Conservation (phyloP, 2,797 vertebrate genomes). For the Aphelocoma californica region DNA sequence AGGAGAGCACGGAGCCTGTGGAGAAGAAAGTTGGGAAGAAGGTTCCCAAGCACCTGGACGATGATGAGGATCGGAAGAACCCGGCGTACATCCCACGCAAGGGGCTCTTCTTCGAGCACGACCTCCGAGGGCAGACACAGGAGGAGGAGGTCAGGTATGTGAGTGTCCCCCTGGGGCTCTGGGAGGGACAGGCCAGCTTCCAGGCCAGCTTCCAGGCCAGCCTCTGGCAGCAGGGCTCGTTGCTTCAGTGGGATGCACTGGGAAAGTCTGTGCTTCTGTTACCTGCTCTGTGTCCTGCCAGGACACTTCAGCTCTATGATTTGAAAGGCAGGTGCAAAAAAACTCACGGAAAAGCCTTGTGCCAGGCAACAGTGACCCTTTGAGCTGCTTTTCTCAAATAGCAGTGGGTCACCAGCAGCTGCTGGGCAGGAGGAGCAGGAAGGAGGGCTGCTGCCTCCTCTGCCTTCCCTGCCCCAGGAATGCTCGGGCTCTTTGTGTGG, state of each 20-base stretch:
- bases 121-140: constrained; percentile 91
- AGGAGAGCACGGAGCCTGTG: constrained; percentile 94
- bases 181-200: not conserved
- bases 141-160: constrained; percentile 90
- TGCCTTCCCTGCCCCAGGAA: not conserved
- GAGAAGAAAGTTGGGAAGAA: constrained; percentile 87
- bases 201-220: not conserved
- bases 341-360: fast-evolving
- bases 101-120: constrained; percentile 97
- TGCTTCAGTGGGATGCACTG: not conserved
- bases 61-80: constrained; percentile 95
- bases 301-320: not conserved
- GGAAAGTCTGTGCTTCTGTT: not conserved
- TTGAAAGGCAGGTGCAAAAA: not conserved
- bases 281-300: not conserved
- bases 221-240: not conserved
- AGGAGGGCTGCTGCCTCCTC: not conserved
- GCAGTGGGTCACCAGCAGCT: not conserved
- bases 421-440: not conserved
- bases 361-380: not conserved
- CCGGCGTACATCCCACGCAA: constrained; percentile 95
- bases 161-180: not conserved
- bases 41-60: constrained; percentile 88
- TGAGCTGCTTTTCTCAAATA: not conserved
- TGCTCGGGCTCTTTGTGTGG: fast-evolving